Base-by-base conservation (phyloP, 35 echinoderm and acorn worm species). In the Hemicentrotus pulcherrimus region DNA sequence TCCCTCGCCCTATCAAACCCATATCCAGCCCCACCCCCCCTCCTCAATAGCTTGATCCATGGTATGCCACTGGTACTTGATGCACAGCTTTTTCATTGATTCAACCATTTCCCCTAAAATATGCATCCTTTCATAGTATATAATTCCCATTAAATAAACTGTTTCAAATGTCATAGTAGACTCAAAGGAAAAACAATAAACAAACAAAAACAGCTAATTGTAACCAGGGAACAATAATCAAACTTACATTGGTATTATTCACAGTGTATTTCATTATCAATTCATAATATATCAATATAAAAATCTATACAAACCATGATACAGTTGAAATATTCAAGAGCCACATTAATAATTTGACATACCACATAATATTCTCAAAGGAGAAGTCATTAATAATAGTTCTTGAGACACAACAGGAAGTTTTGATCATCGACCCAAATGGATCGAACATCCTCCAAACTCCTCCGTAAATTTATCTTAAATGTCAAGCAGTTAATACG, bases 261-360 rank as follows among this genome's bases (percentile, higher is more conserved):
- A 78, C 28, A 78, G 28, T 78, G 24, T 78, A 78, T 78, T 78
- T 78, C 22, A n/a, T 78, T 28, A 78, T 78, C 9, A 78, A 78
- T 28, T 78, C 65, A 78, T n/a, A 78, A 78, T 78, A 78, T 78
- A 78, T 78, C 65, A 78, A 78, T 78, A 78, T 78, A 78, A 78
- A 55, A 78, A 78, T 78, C 65, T 78, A 78, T 78, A 15, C 65
- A 11, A 70, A 78, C 19, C 65, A 28, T 78, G 24, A 18, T 78
- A 78, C 65, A 24, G 7, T 22, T 5, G 4, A 78, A 78, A 78
- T 28, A 78, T 4, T 4, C 24, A 8, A 24, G 7, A 22, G 4
- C 24, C 10, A 55, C 50, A 55, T 2, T 14, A 55, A 15, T n/a
- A 0, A 78, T 78, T 78, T n/a, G 65, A 22, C 65, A 78, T n/a